Base-by-base conservation (phyloP, 2,113 vertebrate genomes). In the Nerophis ophidion region DNA sequence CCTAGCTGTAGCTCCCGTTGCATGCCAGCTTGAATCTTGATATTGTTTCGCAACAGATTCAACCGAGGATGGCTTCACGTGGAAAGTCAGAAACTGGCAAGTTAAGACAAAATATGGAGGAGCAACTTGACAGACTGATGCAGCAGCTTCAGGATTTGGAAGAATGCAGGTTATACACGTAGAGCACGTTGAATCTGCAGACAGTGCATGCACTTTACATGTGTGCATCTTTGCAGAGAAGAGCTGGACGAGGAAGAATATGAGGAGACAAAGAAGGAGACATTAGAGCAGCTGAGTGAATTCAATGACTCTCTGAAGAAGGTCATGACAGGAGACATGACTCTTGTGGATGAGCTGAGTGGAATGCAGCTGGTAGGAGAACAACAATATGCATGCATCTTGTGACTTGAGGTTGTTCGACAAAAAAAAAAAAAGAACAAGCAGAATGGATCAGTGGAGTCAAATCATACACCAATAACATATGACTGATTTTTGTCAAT, bases 291-390 rank as follows among this genome's bases (percentile, higher is more conserved):
- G 78, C 78, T 99, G 75, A 93, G 85, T 57, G 97, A 99, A 82
- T 97, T 99, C 83, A 94, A 93, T 4, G 94, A 98, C 75, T 97
- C 96, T 0, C 81, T 98, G 62, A 94, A 96, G 90, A 98, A 98
- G 83, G 93, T 99, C 45, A 94, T 98, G 92, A 92, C 94, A 59
- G 97, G 97, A 76, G 91, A 99, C 66, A 98, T 98, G 94, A 98
- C 97, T 36, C 81, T 99, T 67, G 94, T 98, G 45, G 95, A 98
- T 42, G 96, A 99, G 65, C 91, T 99, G 44, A 91, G 95, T 5
- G 95, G 93, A 33, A 99, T 99, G 97, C 97, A 98, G 45, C 86
- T 99, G 91, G 97, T 99, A 87, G 89, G 57, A 62, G 10, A 36
- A 16, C 44, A n/a, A 10, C 17, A 26, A 53, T 13, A 34, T 35